Evolutionary conservation across 2,888 invertebrate species (phyloP), one percentile per base, ranked within the genome.

Genomic region (Argyresthia albistria): DNA sequence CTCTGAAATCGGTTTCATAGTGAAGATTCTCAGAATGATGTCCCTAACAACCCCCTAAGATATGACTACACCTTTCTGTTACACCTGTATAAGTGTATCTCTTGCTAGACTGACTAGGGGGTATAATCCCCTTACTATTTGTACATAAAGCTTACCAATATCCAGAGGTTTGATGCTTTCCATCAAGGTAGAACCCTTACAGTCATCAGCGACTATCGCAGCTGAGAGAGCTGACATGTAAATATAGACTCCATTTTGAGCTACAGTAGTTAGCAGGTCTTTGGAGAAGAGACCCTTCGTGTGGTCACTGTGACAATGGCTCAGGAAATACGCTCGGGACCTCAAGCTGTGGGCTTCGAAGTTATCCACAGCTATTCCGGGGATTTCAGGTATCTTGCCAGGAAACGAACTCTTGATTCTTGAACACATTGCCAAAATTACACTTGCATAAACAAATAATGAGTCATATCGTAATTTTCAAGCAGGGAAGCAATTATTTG

Each of bases 261-360:
- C 43, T 12, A 77, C 53, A 46, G 58, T 55, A 0, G 56, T 16
- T 0, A 64, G 49, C 1, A 77, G 61, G 0, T 8, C 36, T 0
- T 39, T 0, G 0, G 50, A 54, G 12, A 58, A 54, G 1, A 93
- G 61, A 0, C 92, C 92, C 4, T 64, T 53, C 62, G 89, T 90
- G 60, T 93, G 93, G 66, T 93, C 93, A 0, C 63, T 59, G 58
- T 93, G 93, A 57, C 89, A 91, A 61, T 93, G 93, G 36, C 91
- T 92, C 6, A 93, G 64, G 63, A 93, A 92, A 68, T 89, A 92
- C 0, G 86, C 86, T 43, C 75, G 74, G 0, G 90, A 88, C 15
- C 74, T 56, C 48, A 80, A 64, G 57, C 88, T 84, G 0, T 73
- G 59, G 42, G 65, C 70, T 54, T 83, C 75, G 58, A 91, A 93